These are phyloP conservation scores for Micrasema longulum DNA, from an alignment of 1,140 invertebrate genomes.

Conservation along the genomic window DNA sequence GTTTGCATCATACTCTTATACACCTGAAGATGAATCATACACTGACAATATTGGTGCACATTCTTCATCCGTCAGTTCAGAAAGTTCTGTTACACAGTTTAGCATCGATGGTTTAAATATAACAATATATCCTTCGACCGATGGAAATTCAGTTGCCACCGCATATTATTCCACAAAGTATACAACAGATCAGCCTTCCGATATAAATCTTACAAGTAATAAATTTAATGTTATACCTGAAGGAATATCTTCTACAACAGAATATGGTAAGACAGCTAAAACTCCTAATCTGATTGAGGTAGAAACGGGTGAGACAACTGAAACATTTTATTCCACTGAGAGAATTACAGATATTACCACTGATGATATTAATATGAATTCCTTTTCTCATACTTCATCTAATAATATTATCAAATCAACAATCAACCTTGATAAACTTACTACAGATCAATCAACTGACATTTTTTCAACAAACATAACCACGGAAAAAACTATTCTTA, in stretches of 20 bases:
- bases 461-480: background rate
- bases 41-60: constrained; percentile 31
- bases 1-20: background rate
- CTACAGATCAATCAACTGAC: background rate
- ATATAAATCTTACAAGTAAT: too few species aligned
- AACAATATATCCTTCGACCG: background rate
- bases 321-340: too few species aligned
- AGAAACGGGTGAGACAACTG: too few species aligned
- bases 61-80: constrained; percentile 31
- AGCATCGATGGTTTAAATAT: constrained; percentile 12
- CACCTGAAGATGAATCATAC: background rate
- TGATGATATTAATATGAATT: background rate
- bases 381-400: background rate
- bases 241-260: background rate
- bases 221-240: background rate
- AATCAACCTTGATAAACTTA: background rate
- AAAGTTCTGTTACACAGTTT: constrained; percentile 14
- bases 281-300: too few species aligned
- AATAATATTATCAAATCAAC: constrained; percentile 2
- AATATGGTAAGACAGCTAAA: background rate
- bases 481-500: too few species aligned
- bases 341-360: background rate
- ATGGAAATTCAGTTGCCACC: background rate
- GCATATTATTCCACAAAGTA: constrained; percentile 4
- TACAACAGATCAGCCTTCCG: background rate